A percentile compares a stretch with the other conserved stretches of the same genome.
phyloP scores from a whole-genome alignment of 35 echinoderm and acorn worm species.

The Eucidaris tribuloides region DNA sequence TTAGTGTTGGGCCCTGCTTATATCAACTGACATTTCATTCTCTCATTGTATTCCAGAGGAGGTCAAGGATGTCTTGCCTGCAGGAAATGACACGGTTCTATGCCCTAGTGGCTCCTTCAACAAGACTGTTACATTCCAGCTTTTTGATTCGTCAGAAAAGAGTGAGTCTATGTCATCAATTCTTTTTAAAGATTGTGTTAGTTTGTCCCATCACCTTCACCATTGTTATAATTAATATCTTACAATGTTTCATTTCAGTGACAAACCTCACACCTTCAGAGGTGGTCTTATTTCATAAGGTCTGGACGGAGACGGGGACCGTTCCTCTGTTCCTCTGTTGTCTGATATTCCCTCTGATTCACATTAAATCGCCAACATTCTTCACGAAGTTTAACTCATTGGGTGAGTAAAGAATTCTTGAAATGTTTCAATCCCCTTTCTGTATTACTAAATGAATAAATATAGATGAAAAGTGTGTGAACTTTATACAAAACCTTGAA shows the following conservation, averaged over 20 bases:
- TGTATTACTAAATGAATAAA: no score
- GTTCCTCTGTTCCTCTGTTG: conserved; percentile 84
- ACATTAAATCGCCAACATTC: conserved; percentile 98
- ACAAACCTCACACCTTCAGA: background rate
- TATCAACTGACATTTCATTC: no score
- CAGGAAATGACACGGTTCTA: background rate
- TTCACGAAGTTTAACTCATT: conserved; percentile 99
- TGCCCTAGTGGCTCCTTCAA: no score
- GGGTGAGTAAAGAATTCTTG: no score
- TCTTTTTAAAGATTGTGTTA: no score
- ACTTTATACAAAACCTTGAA: no score
- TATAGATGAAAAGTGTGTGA: no score
- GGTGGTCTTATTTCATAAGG: conserved; percentile 46
- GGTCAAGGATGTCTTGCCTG: background rate
- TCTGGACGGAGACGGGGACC: conserved; percentile 74
- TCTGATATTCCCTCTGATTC: conserved; percentile 69
- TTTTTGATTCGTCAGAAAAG: background rate
- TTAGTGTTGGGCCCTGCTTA: no score
- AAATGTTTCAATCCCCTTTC: no score
- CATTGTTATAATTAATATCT: no score
- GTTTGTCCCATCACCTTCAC: no score
- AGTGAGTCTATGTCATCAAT: no score
- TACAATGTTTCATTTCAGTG: conserved; percentile 20
- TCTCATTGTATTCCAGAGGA: background rate
- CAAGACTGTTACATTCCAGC: background rate